Conservation (phyloP, 2,888 invertebrate species). For the Gari tellinella region DNA sequence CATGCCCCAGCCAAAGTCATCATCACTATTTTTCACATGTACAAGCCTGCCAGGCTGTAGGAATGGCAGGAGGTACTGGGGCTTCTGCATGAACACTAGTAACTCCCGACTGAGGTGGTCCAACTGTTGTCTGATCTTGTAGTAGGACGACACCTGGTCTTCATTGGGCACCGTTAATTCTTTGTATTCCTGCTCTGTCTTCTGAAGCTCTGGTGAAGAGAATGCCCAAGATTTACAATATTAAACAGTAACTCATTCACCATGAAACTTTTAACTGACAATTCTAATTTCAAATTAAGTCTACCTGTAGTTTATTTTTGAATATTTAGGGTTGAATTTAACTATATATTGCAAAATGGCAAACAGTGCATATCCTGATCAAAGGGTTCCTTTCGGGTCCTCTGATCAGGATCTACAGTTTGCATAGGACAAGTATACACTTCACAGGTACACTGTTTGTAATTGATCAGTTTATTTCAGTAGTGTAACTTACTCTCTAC, state of each 20-base stretch:
- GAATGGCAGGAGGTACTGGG: constrained; percentile 96
- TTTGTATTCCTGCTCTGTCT: constrained; percentile 75
- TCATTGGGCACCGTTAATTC: constrained; percentile 89
- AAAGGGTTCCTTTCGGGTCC: too few species aligned
- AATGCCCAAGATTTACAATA: too few species aligned
- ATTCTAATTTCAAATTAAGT: too few species aligned
- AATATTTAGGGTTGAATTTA: too few species aligned
- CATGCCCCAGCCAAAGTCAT: constrained; percentile 97
- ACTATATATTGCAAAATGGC: too few species aligned
- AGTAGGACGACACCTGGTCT: constrained; percentile 91
- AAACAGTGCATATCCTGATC: too few species aligned
- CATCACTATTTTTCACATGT: constrained; percentile 94
- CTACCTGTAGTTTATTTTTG: too few species aligned
- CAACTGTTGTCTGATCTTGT: constrained; percentile 93
- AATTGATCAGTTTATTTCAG: too few species aligned
- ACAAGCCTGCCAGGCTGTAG: constrained; percentile 97
- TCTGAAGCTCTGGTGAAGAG: constrained; percentile 75
- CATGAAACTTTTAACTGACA: background rate
- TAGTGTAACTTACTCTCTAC: constrained; percentile 88
- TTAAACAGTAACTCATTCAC: background rate
- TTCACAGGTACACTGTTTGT: too few species aligned
- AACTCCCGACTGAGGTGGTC: constrained; percentile 91
- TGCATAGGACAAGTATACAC: too few species aligned
- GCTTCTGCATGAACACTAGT: constrained; percentile 91
- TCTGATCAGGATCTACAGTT: too few species aligned